These are phyloP conservation scores for Chloebia gouldiae DNA, from an alignment of 2,113 vertebrate species.

Conservation along the genomic window DNA sequence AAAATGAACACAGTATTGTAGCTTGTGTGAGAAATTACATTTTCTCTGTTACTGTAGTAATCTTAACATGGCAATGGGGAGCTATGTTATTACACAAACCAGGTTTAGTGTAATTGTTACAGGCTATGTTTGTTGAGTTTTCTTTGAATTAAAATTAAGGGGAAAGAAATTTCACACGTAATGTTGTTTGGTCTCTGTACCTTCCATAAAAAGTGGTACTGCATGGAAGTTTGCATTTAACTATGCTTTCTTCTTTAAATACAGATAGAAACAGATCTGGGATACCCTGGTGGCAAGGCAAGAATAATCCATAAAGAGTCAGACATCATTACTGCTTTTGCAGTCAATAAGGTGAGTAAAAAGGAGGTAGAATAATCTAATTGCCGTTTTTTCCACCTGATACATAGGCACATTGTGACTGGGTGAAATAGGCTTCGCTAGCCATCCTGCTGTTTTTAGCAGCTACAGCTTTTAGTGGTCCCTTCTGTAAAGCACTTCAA, in stretches of 20 bases:
- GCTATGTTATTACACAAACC: background rate
- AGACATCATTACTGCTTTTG: constrained; percentile 85
- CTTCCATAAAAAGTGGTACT: background rate
- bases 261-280: constrained; percentile 77
- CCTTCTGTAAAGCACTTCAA: background rate
- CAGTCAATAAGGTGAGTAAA: constrained; percentile 79
- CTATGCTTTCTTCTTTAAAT: background rate
- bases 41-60: background rate
- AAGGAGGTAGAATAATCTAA: background rate
- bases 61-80: background rate
- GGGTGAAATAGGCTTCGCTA: background rate
- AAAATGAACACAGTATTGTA: background rate
- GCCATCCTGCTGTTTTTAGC: background rate
- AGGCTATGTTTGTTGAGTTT: background rate
- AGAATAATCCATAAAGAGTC: constrained; percentile 85
- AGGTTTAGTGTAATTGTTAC: background rate
- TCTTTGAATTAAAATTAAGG: background rate
- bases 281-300: constrained; percentile 74
- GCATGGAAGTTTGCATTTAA: background rate
- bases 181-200: background rate
- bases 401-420: background rate
- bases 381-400: background rate
- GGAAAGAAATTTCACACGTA: accelerated
- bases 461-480: accelerated
- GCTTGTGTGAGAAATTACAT: background rate